These are phyloP conservation scores for Euplexia lucipara DNA, from an alignment of 2,888 invertebrate species.

Conservation along the genomic window DNA sequence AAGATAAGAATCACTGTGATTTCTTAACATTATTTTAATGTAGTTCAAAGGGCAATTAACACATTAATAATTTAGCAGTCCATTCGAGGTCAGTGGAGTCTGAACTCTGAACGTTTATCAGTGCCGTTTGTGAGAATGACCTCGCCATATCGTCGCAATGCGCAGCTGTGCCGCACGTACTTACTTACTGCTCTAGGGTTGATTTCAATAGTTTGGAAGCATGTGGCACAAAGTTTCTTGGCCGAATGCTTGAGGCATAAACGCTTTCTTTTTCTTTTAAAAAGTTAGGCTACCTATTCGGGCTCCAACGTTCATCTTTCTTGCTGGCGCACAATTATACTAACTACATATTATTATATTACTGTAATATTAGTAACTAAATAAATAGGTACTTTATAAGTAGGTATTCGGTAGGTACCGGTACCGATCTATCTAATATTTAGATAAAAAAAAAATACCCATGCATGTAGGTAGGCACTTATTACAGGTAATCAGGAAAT, in stretches of 20 bases:
- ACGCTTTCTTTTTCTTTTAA: not conserved
- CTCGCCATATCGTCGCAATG: conserved; percentile 78
- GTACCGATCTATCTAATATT: too few species aligned
- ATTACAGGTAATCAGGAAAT: too few species aligned
- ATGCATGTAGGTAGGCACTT: too few species aligned
- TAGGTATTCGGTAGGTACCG: too few species aligned
- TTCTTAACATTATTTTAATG: conserved; percentile 22
- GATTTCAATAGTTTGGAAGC: conserved; percentile 43
- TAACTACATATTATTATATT: too few species aligned
- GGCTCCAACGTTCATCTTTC: too few species aligned
- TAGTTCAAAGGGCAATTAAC: conserved; percentile 55
- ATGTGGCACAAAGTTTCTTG: conserved; percentile 25
- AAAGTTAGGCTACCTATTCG: not conserved
- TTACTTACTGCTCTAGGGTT: conserved; percentile 52
- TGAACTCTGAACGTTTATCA: conserved; percentile 71
- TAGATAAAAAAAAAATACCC: too few species aligned
- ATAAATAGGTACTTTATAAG: too few species aligned
- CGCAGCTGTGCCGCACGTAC: conserved; percentile 72
- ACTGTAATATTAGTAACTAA: too few species aligned
- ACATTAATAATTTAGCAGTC: conserved; percentile 53
- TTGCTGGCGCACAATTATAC: too few species aligned
- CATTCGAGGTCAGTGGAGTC: conserved; percentile 70
- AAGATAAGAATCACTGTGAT: conserved; percentile 27
- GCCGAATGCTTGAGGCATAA: not conserved
- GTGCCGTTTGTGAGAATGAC: conserved; percentile 71